Base-by-base conservation (phyloP, 2,888 invertebrate species). In the Anodontia alba region DNA sequence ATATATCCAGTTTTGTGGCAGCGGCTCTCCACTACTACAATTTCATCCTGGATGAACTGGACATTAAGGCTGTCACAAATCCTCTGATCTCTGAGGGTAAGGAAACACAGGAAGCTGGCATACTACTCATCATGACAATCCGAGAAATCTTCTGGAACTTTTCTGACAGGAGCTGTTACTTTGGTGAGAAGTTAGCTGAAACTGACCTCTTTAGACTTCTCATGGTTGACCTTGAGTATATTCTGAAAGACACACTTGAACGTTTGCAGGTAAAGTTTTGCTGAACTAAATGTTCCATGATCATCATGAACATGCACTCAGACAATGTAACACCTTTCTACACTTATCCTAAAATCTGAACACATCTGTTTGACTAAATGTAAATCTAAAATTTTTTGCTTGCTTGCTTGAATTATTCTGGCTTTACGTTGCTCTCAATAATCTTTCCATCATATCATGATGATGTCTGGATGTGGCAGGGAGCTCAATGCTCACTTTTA, bases 91-190 rank as follows among this genome's bases (percentile, higher is more conserved):
- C 79, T 12, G 83, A 83, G 51, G 74, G 74, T 0, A 49, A 69
- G 1, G 42, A 57, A 15, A n/a, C 51, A 3, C 43, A 70, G n/a
- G 80, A 83, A 17, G 36, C 68, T 33, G 76, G 73, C 20, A 38
- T 54, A 26, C 31, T 49, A 20, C 69, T 85, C 7, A 31, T 83
- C 12, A 38, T 81, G 8, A 79, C 74, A 36, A 74, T 88, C 7
- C 72, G 88, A 29, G 84, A 87, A 67, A 81, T 88, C 12, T 66
- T 89, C 8, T 90, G 88, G 88, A 90, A 90, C 69, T 88, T 84
- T 51, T 84, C 88, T 0, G 90, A 90, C 57, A 76, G 84, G 12
- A 89, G 88, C 76, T 68, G 73, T 31, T 77, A 73, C 7, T 89
- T 88, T 73, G 78, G 84, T 15, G 81, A 82, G 72, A 73, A 73